Conservation (phyloP, 2,888 invertebrate species). For the Sesia bembeciformis region DNA sequence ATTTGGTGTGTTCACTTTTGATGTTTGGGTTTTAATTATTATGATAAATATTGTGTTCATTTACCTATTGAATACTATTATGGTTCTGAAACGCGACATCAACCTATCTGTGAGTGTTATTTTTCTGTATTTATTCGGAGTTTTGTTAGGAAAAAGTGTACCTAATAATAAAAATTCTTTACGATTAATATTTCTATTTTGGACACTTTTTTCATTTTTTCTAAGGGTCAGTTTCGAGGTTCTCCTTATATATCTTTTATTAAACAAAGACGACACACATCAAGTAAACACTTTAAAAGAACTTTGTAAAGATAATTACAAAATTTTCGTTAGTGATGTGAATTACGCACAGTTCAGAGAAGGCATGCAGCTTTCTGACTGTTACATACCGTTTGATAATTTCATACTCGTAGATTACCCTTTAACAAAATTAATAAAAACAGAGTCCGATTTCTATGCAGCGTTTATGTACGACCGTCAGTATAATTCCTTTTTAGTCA, state of each 20-base stretch:
- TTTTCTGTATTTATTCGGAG: background rate
- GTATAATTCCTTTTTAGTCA: background rate
- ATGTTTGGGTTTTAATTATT: background rate
- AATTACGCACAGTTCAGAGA: background rate
- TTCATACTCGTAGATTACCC: background rate
- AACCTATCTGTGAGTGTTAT: background rate
- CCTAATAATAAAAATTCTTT: background rate
- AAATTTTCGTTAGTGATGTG: background rate
- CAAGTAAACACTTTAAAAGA: background rate
- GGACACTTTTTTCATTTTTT: background rate
- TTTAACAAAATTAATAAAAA: background rate
- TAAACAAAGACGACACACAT: background rate
- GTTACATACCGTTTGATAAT: background rate
- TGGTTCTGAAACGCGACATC: background rate
- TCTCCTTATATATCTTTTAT: background rate
- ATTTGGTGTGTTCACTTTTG: background rate
- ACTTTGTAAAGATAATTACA: background rate
- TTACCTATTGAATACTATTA: background rate
- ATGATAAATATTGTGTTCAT: background rate
- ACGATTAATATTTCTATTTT: background rate
- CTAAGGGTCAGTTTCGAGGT: background rate
- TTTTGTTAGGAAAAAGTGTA: background rate
- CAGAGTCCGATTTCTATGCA: background rate
- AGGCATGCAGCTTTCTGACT: background rate
- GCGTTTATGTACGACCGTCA: background rate